These are phyloP conservation scores for Brachyopa scutellaris DNA, from an alignment of 2,888 invertebrate genomes.

Conservation along the genomic window DNA sequence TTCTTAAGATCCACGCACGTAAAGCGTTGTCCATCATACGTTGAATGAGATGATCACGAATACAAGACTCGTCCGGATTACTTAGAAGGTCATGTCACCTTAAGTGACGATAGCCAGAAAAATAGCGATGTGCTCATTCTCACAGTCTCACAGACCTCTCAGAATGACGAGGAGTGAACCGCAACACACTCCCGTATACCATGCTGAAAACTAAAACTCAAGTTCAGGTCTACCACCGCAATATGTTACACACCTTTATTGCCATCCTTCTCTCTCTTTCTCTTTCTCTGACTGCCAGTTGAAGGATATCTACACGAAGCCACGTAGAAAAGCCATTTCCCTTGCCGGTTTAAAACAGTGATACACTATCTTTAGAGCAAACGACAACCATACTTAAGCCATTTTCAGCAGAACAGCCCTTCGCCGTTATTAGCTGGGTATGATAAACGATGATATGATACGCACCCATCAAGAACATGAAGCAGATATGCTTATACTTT, in stretches of 20 bases:
- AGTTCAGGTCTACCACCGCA: conserved; percentile 28
- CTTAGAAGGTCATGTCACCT: too few species aligned
- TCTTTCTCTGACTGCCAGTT: too few species aligned
- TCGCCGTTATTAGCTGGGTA: conserved; percentile 61
- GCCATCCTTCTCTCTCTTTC: not conserved
- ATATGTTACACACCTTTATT: conserved; percentile 52
- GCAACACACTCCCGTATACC: not conserved
- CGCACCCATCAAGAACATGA: conserved; percentile 41
- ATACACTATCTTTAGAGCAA: conserved; percentile 69
- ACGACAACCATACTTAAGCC: conserved; percentile 71
- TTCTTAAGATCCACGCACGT: too few species aligned
- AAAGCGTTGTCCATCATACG: too few species aligned
- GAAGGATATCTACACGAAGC: conserved; percentile 43
- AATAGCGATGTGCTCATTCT: too few species aligned
- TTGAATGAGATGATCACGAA: too few species aligned
- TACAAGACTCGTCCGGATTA: too few species aligned
- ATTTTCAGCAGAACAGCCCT: conserved; percentile 52
- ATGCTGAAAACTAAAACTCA: not conserved
- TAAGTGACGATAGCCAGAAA: too few species aligned
- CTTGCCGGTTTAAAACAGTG: conserved; percentile 57
- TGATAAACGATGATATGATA: conserved; percentile 69
- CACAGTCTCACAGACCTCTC: too few species aligned
- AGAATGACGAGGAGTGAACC: too few species aligned
- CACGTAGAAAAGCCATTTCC: conserved; percentile 72
- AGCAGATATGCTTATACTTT: not conserved